phyloP scores from a whole-genome alignment of 2,888 invertebrate species.

The Zygothrica quintamaculata region DNA sequence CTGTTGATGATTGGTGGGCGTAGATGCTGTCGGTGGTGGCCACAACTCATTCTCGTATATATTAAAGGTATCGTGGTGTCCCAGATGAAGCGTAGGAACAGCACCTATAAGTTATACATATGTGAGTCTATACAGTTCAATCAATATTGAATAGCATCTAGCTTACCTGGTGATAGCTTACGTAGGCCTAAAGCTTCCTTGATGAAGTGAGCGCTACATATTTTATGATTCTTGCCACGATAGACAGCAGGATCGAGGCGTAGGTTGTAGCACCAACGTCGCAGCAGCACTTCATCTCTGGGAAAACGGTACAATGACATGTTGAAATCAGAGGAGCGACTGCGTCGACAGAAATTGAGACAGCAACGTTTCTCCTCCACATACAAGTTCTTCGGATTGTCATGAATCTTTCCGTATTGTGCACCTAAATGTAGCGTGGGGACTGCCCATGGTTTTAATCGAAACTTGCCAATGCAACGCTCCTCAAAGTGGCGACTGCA shows the following conservation, averaged over 20 bases:
- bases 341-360: conserved; percentile 77
- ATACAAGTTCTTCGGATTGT: conserved; percentile 79
- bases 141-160: no score
- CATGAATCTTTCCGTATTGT: conserved; percentile 80
- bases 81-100: conserved; percentile 79
- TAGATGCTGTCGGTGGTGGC: conserved; percentile 72
- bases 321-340: conserved; percentile 81
- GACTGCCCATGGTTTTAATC: conserved; percentile 81
- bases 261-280: conserved; percentile 81
- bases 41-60: conserved; percentile 81
- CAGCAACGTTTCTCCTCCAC: conserved; percentile 82
- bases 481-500: conserved; percentile 82
- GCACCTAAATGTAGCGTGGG: conserved; percentile 80
- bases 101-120: conserved; percentile 63
- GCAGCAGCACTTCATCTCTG: conserved; percentile 75
- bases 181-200: conserved; percentile 80
- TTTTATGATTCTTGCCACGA: conserved; percentile 82
- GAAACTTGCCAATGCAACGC: conserved; percentile 81
- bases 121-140: no score
- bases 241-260: conserved; percentile 79
- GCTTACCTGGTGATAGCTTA: conserved; percentile 77
- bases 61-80: conserved; percentile 81
- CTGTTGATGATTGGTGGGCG: conserved; percentile 41
- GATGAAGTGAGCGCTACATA: conserved; percentile 82
- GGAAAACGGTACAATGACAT: conserved; percentile 81